A percentile compares a stretch with the other conserved stretches of the same genome.
Evolutionary conservation across 1,140 invertebrate genomes (phyloP).

Genomic region (Eupristina koningsbergeri): DNA sequence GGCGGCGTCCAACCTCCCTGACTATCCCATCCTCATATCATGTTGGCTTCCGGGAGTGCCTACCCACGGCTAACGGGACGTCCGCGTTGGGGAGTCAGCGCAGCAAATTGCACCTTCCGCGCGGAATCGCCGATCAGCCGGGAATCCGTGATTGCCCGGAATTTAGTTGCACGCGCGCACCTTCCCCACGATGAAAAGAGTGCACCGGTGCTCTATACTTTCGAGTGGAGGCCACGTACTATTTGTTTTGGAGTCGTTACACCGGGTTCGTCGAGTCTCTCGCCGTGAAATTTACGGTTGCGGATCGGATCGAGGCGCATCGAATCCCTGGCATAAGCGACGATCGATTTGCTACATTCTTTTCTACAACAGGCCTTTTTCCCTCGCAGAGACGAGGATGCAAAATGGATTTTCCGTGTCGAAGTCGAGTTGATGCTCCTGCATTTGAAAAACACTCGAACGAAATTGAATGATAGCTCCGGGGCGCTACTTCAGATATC

Average conservation of each 20-base stretch:
- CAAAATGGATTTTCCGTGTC: background rate
- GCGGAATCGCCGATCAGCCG: background rate
- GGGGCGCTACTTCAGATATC: no score
- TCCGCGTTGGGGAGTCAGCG: background rate
- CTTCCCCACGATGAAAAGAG: background rate
- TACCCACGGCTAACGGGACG: slow-evolving; percentile 31
- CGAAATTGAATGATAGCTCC: background rate
- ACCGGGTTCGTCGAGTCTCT: no score
- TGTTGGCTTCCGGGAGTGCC: slow-evolving; percentile 46
- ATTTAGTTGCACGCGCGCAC: background rate
- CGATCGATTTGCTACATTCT: background rate
- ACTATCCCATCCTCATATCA: background rate
- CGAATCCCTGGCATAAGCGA: background rate
- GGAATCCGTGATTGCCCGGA: slow-evolving; percentile 30
- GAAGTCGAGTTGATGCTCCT: background rate
- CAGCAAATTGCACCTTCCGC: slow-evolving; percentile 38
- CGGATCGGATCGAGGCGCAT: no score
- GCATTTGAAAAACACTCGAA: background rate
- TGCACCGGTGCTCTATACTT: no score
- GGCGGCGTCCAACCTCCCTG: background rate
- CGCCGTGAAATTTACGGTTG: no score
- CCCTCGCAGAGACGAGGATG: background rate
- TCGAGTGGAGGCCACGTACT: background rate
- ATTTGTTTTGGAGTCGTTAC: background rate
- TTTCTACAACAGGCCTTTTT: background rate